phyloP scores from a whole-genome alignment of 2,888 invertebrate genomes.

The Tineola bisselliella region DNA sequence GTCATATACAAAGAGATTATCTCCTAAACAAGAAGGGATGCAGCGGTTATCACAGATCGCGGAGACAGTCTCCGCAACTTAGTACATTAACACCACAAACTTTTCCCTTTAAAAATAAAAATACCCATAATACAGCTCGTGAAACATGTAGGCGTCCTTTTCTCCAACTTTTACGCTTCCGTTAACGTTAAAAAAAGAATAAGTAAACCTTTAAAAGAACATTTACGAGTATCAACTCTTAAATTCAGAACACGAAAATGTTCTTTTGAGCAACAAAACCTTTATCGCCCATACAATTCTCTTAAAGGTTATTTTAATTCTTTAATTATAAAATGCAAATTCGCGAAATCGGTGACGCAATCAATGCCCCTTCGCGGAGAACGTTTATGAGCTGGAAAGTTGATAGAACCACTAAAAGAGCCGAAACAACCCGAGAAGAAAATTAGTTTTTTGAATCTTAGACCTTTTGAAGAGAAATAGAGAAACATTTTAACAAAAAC shows the following conservation, averaged over 20 bases:
- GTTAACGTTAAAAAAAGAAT: not conserved
- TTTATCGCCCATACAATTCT: conserved; percentile 5
- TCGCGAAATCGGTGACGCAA: conserved; percentile 36
- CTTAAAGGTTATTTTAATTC: conserved; percentile 29
- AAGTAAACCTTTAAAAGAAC: not conserved
- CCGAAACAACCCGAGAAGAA: conserved; percentile 12
- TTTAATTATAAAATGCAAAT: conserved; percentile 68
- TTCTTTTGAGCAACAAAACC: conserved; percentile 1
- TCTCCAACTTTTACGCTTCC: conserved; percentile 1
- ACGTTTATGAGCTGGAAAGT: conserved; percentile 58
- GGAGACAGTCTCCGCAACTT: not conserved
- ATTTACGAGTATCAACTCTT: not conserved
- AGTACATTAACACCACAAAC: not conserved
- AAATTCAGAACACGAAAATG: conserved; percentile 1
- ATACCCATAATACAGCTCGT: not conserved
- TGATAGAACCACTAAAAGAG: conserved; percentile 38
- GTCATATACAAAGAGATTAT: not conserved
- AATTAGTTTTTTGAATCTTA: conserved; percentile 14
- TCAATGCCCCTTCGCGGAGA: conserved; percentile 43
- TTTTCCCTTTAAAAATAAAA: conserved; percentile 1
- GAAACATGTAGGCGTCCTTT: conserved; percentile 1
- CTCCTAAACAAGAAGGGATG: not conserved
- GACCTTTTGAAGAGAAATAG: conserved; percentile 4
- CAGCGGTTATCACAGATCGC: not conserved
- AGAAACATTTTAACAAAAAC: not conserved